Evolutionary conservation across 2,888 invertebrate species (phyloP), one percentile per base, ranked within the genome.

Genomic region (Schrankia costaestrigalis): DNA sequence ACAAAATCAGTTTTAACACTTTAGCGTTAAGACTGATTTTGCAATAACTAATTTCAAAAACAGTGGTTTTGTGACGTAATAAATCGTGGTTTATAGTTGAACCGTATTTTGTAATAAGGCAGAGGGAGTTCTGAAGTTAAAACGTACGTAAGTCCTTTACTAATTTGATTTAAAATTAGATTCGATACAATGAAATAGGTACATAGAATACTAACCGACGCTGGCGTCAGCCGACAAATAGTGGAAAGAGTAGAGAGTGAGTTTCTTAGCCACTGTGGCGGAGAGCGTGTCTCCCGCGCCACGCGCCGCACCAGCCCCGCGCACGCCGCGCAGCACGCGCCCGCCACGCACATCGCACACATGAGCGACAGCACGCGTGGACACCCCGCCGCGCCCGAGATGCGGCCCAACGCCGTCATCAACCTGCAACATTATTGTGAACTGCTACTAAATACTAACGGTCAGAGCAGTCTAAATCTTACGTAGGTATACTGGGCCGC

Each of bases 371-470:
- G 13, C 39, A 47, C 41, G 40, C 52, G 54, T 51, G 71, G 71
- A n/a, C 58, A 35, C 23, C 59, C 31, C 18, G 63, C 35, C 14
- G 68, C 57, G 11, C 61, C 62, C 31, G 79, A 75, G 44, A 82
- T 41, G 11, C 72, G 72, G 23, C 53, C 48, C 40, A 74, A 51
- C 34, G 71, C 71, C 3, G 76, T 56, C 26, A 71, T 57, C 53
- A 84, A 38, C 77, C 85, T 85, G 63, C 9, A 38, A 25, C 3
- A 8, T 11, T 7, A 3, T n/a, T n/a, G n/a, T n/a, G n/a, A n/a
- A n/a, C 7, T 2, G n/a, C 15, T 9, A 6, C 6, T 3, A 6
- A 12, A n/a, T 9, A 11, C 4, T 15, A 8, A 23, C 10, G 5
- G 3, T 7, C 19, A 19, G n/a, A 3, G 19, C n/a, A 7, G n/a